Percentiles rank a stretch among this genome's conserved stretches.
Evolutionary conservation across 2,797 vertebrate genomes (phyloP).

Genomic region (Gallinago solitaria): DNA sequence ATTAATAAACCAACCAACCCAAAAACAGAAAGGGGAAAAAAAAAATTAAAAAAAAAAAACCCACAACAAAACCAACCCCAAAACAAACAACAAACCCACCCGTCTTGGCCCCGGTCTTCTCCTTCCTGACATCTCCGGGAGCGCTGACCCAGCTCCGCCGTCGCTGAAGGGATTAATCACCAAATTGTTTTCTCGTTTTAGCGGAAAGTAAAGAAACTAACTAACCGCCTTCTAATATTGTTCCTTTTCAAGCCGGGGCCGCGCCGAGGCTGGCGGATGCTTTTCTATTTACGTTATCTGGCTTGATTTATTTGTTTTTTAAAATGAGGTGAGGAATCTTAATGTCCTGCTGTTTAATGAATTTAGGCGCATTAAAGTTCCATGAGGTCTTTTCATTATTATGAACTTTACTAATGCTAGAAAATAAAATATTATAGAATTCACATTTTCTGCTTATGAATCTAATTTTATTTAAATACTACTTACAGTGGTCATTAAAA

Average conservation of each 20-base stretch:
- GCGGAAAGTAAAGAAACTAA: slow-evolving; percentile 75
- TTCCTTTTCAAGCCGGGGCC: slow-evolving; percentile 63
- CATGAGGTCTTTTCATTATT: slow-evolving; percentile 76
- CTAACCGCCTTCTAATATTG: slow-evolving; percentile 53
- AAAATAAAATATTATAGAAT: slow-evolving; percentile 84
- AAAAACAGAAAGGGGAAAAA: too few relatives aligned
- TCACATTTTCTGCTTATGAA: slow-evolving; percentile 80
- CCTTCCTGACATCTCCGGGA: slow-evolving; percentile 80
- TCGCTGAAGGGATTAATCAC: slow-evolving; percentile 82
- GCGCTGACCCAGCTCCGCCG: slow-evolving; percentile 79
- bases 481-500: slow-evolving; percentile 82
- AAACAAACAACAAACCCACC: background rate
- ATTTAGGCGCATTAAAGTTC: slow-evolving; percentile 78
- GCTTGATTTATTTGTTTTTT: slow-evolving; percentile 74
- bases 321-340: slow-evolving; percentile 65
- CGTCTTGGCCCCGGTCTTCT: slow-evolving; percentile 61
- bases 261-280: background rate
- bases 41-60: too few relatives aligned
- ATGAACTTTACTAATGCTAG: slow-evolving; percentile 81
- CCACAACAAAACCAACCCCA: too few relatives aligned
- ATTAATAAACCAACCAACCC: too few relatives aligned
- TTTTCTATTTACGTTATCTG: slow-evolving; percentile 62
- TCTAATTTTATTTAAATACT: slow-evolving; percentile 82
- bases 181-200: slow-evolving; percentile 74
- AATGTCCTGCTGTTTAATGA: slow-evolving; percentile 71